Evolutionary conservation across 2,113 vertebrate species (phyloP).

Genomic region (Gopherus flavomarginatus): DNA sequence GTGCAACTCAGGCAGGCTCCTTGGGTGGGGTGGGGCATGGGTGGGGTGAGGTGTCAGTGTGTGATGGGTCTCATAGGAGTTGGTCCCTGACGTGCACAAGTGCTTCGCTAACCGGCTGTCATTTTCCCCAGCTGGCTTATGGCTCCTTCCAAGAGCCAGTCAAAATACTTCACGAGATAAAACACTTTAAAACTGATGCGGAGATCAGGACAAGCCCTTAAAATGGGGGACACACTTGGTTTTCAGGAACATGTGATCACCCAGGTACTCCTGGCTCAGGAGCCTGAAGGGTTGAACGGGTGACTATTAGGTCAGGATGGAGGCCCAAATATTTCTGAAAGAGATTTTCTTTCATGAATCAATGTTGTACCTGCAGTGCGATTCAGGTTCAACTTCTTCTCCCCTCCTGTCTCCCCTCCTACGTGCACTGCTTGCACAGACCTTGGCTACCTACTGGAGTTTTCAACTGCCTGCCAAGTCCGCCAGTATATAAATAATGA

Average conservation of each 20-base stretch:
- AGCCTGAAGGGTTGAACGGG: rapidly evolving
- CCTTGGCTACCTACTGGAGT: not conserved
- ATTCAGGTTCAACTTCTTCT: not conserved
- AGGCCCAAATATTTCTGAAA: not conserved
- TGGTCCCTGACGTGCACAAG: not conserved
- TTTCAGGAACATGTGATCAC: not conserved
- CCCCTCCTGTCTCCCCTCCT: not conserved
- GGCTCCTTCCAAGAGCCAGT: not conserved
- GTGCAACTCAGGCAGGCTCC: not conserved
- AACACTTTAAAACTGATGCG: not conserved
- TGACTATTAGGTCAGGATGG: not conserved
- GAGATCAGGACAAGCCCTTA: not conserved
- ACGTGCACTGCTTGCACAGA: not conserved
- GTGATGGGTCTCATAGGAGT: not conserved
- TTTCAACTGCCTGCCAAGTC: not conserved
- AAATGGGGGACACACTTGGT: not conserved
- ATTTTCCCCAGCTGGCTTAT: not conserved
- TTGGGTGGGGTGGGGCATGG: not conserved
- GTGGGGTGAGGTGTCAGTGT: not conserved
- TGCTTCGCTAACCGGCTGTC: not conserved
- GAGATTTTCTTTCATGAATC: not conserved
- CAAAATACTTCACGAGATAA: not conserved
- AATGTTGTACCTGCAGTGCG: not conserved
- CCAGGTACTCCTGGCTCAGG: not conserved
- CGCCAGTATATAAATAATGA: not conserved